Base-by-base conservation (phyloP, 2,797 vertebrate species). In the Catostomus latipinnis region DNA sequence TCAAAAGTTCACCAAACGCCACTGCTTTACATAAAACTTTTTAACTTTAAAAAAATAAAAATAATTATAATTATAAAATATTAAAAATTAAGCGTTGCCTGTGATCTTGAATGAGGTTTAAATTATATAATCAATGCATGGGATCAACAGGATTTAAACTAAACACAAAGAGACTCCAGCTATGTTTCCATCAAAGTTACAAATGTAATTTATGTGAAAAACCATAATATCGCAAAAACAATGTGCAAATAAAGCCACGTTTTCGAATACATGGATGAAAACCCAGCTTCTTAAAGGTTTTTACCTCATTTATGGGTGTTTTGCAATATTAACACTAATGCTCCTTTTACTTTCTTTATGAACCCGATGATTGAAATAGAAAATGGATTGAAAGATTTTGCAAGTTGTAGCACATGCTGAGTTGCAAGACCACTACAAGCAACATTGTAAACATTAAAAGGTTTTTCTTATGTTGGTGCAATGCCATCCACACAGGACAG, bases 381-480 rank as follows among this genome's bases (percentile, higher is more conserved):
- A 22, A 22, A 70, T 5, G 54, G 10, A 10, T 76, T 81, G 84
- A 82, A 46, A 87, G 18, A 54, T 6, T 46, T 2, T 71, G 71
- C 71, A 48, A 57, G 34, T 66, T 90, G 89, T 87, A 86, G 84
- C 66, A 22, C 18, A 1, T 22, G 18, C 18, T 22, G 18, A 22
- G 1, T 22, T 22, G 18, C 18, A 22, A 22, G 18, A 22, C 18
- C 18, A 22, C 18, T 22, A 22, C 18, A 63, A 90, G 90, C 88
- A 84, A 84, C 76, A 83, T 82, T 89, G 88, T 91, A 87, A 85
- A 88, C 87, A 91, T 90, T 89, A 89, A 91, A 89, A 91, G 82
- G 85, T 85, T 88, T 89, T 81, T 69, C 50, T 81, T 56, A 72
- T 82, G 82, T 77, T 90, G 89, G 87, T 82, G 83, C 70, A 8